Conservation (phyloP, 2,113 vertebrate genomes). For the Engraulis encrasicolus region DNA sequence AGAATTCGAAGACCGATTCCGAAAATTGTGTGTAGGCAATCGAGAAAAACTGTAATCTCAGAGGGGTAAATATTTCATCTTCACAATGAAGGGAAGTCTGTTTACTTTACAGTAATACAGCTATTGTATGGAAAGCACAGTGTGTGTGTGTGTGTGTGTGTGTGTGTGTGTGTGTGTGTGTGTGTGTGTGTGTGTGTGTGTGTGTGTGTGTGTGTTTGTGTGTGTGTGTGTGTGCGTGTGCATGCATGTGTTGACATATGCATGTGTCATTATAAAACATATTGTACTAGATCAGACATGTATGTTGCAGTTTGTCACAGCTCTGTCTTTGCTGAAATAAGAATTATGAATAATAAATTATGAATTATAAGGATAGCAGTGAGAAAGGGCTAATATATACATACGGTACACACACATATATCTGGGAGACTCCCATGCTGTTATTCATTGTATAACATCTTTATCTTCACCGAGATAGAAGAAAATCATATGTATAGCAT, state of each 20-base stretch:
- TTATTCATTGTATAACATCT: too few species aligned
- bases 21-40: too few species aligned
- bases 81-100: not conserved
- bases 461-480: too few species aligned
- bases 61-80: conserved; percentile 10
- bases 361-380: too few species aligned
- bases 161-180: conserved; percentile 5
- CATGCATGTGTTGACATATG: not conserved
- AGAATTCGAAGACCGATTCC: too few species aligned
- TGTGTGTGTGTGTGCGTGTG: not conserved
- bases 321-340: not conserved
- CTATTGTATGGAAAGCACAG: not conserved
- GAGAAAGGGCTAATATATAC: not conserved
- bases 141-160: not conserved
- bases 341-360: too few species aligned
- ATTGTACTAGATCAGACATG: not conserved
- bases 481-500: too few species aligned
- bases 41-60: too few species aligned
- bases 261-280: not conserved
- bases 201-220: not conserved
- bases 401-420: too few species aligned
- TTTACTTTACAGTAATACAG: too few species aligned
- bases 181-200: conserved; percentile 1
- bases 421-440: too few species aligned
- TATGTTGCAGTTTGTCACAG: not conserved